phyloP scores from a whole-genome alignment of 2,888 invertebrate genomes.

The Leptothorax acervorum region DNA sequence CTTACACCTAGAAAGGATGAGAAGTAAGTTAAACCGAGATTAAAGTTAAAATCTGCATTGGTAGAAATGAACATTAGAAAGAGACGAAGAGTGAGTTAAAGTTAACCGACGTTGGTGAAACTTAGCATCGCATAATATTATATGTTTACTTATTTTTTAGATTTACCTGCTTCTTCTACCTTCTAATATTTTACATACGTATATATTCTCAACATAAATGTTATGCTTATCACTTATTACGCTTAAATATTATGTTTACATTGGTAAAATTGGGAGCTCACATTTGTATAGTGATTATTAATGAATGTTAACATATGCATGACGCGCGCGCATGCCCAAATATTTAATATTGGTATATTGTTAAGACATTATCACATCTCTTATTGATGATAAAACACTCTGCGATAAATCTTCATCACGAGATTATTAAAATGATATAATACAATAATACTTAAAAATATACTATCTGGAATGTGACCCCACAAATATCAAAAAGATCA shows the following conservation, averaged over 20 bases:
- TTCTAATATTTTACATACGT: not conserved
- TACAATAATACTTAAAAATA: constrained; percentile 6
- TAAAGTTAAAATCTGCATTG: no score
- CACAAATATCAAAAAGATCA: not conserved
- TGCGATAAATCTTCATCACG: not conserved
- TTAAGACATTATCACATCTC: not conserved
- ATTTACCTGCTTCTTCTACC: not conserved
- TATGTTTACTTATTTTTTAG: not conserved
- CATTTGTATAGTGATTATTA: not conserved
- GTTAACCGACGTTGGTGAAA: no score
- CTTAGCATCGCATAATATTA: no score
- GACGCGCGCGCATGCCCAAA: not conserved
- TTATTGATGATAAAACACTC: not conserved
- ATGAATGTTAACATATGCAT: not conserved
- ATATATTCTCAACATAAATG: not conserved
- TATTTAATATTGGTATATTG: not conserved
- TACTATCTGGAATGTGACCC: not conserved
- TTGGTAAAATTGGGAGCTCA: not conserved
- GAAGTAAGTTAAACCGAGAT: no score
- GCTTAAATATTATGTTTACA: not conserved
- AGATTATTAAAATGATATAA: constrained; percentile 8
- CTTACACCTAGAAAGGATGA: no score
- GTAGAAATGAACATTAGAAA: no score
- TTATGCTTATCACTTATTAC: not conserved
- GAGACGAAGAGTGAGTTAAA: no score